Conservation (phyloP, 2,888 invertebrate genomes). For the Tyria jacobaeae region DNA sequence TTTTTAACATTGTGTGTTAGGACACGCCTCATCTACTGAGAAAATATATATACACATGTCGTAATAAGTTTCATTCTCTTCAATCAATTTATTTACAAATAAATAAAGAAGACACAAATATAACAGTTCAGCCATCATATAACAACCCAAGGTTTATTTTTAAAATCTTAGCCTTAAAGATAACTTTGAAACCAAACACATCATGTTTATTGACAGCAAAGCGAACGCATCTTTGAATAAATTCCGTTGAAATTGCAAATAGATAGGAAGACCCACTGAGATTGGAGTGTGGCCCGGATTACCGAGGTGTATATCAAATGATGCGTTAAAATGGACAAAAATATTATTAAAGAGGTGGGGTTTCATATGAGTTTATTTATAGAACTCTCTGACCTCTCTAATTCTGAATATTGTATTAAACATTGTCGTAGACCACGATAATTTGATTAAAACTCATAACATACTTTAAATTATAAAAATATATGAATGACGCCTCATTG, state of each 20-base stretch:
- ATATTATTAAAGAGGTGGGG: slow-evolving; percentile 35
- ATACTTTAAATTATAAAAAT: too few relatives aligned
- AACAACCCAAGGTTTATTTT: not conserved
- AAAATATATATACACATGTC: too few relatives aligned
- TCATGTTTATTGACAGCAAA: slow-evolving; percentile 29
- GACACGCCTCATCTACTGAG: too few relatives aligned
- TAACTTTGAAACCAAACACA: slow-evolving; percentile 24
- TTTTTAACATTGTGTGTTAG: too few relatives aligned
- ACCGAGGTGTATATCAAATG: slow-evolving; percentile 43
- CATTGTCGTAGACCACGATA: not conserved
- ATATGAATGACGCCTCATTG: not conserved
- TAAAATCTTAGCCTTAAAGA: not conserved
- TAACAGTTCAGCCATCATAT: not conserved
- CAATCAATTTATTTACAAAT: not conserved
- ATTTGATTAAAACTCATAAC: not conserved
- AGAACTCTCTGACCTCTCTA: slow-evolving; percentile 12
- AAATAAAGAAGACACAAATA: not conserved
- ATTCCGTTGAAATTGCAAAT: slow-evolving; percentile 44
- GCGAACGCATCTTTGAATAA: slow-evolving; percentile 36
- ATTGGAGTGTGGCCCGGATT: slow-evolving; percentile 41
- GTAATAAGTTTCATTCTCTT: too few relatives aligned
- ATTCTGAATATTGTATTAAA: not conserved
- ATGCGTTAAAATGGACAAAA: slow-evolving; percentile 46
- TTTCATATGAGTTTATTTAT: slow-evolving; percentile 20
- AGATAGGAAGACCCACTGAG: slow-evolving; percentile 40